These are phyloP conservation scores for Chloroceryle aenea DNA, from an alignment of 2,113 vertebrate genomes.

Conservation along the genomic window DNA sequence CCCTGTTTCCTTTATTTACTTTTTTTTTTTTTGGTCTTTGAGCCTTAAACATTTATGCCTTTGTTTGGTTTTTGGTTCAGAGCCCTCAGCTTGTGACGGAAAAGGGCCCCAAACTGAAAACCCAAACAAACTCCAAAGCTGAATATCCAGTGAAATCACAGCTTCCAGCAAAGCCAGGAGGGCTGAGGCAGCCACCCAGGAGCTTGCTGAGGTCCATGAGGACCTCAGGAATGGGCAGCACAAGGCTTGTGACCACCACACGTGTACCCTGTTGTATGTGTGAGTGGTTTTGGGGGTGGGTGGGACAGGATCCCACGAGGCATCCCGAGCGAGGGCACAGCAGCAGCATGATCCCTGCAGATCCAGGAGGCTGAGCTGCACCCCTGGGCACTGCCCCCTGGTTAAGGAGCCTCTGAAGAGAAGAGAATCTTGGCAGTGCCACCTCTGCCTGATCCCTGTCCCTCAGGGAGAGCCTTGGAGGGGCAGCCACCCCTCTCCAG, in stretches of 20 bases:
- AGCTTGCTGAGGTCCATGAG: not conserved
- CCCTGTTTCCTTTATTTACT: conserved; percentile 15
- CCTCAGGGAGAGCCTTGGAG: not conserved
- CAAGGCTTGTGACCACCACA: not conserved
- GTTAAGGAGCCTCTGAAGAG: not conserved
- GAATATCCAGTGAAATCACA: accelerated
- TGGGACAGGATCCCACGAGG: not conserved
- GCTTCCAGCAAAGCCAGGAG: not conserved
- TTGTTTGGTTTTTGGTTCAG: not conserved
- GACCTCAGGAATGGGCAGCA: too few species aligned
- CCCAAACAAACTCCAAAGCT: not conserved
- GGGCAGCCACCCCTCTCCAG: not conserved
- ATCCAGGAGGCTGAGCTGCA: not conserved
- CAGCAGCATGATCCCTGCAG: not conserved
- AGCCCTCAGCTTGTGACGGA: not conserved
- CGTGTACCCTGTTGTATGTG: not conserved
- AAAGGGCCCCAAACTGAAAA: not conserved
- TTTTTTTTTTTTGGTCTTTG: not conserved
- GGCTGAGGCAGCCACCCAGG: accelerated
- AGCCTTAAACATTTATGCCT: not conserved
- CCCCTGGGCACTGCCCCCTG: not conserved
- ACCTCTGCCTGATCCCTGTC: not conserved
- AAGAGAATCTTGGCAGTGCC: not conserved
- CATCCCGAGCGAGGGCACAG: not conserved
- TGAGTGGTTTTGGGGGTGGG: not conserved